A percentile compares a stretch with the other conserved stretches of the same genome.
Evolutionary conservation across 37 sponge, comb jelly and placozoan genomes (phyloP).

Genomic region (Tethya wilhelma): DNA sequence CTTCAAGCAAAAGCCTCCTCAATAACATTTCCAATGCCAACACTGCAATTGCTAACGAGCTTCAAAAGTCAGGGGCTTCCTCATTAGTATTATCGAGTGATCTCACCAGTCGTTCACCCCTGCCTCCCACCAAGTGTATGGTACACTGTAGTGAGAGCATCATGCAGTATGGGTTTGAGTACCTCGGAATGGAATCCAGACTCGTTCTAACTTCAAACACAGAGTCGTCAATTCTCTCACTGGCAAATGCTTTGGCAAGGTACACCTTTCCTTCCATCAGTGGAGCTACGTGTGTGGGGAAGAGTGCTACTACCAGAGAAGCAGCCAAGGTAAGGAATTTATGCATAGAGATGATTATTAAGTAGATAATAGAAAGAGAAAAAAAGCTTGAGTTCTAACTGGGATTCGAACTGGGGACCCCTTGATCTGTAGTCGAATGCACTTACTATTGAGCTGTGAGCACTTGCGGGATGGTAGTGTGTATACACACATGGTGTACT

Average conservation of each 20-base stretch:
- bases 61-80: background rate
- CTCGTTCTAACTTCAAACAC: conserved; percentile 35
- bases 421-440: background rate
- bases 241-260: conserved; percentile 13
- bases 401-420: background rate
- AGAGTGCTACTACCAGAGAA: conserved; percentile 30
- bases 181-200: background rate
- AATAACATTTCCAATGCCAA: conserved; percentile 3
- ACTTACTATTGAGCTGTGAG: background rate
- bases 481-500: too few relatives aligned
- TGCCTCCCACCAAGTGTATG: conserved; percentile 31
- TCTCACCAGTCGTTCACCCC: too few relatives aligned
- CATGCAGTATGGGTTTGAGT: conserved; percentile 68
- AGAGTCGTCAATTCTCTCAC: conserved; percentile 33
- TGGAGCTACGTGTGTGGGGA: conserved; percentile 6
- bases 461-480: background rate
- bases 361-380: too few relatives aligned
- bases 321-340: conserved; percentile 34
- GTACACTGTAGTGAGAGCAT: conserved; percentile 36
- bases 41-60: background rate
- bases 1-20: conserved; percentile 27
- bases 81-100: background rate
- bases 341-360: background rate
- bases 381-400: too few relatives aligned
- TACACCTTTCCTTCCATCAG: background rate